These are phyloP conservation scores for Rhorus exstirpatorius DNA, from an alignment of 2,888 invertebrate species.

Conservation along the genomic window DNA sequence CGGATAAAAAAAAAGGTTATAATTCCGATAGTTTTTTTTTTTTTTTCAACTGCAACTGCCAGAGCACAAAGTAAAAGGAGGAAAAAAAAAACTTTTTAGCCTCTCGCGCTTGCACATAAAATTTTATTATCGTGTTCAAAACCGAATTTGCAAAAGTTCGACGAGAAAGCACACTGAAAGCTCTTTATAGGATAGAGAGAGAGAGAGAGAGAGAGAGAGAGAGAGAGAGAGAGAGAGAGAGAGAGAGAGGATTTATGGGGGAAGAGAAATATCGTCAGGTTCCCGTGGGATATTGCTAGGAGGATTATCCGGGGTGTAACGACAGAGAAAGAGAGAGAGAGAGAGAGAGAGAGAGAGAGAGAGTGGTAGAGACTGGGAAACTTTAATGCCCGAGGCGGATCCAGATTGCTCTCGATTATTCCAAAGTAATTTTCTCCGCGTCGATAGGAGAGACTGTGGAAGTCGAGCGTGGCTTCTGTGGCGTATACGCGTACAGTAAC, in stretches of 20 bases:
- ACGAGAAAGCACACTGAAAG: conserved; percentile 9
- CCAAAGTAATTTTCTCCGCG: conserved; percentile 65
- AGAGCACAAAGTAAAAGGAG: neutral
- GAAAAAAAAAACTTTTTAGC: neutral
- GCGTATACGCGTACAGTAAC: neutral
- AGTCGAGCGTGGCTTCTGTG: neutral
- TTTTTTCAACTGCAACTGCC: neutral
- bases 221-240: conserved; percentile 1
- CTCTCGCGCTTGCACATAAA: neutral
- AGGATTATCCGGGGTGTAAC: conserved; percentile 64
- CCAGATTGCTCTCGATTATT: conserved; percentile 69
- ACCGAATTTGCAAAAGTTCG: conserved; percentile 47
- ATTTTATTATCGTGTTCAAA: conserved; percentile 30
- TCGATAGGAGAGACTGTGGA: conserved; percentile 35
- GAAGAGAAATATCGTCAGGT: conserved; percentile 34
- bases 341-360: conserved; percentile 2
- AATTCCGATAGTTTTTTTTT: too few relatives aligned
- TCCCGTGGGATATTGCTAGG: conserved; percentile 47
- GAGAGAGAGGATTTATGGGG: conserved; percentile 40
- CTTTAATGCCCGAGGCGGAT: conserved; percentile 64
- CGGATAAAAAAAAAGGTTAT: too few relatives aligned
- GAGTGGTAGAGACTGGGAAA: conserved; percentile 30
- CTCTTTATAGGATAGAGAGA: neutral
- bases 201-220: conserved; percentile 2
- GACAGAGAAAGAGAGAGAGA: conserved; percentile 32